A percentile compares a stretch with the other conserved stretches of the same genome.
Evolutionary conservation across 2,797 vertebrate genomes (phyloP).

Genomic region (Oreochromis grahami): DNA sequence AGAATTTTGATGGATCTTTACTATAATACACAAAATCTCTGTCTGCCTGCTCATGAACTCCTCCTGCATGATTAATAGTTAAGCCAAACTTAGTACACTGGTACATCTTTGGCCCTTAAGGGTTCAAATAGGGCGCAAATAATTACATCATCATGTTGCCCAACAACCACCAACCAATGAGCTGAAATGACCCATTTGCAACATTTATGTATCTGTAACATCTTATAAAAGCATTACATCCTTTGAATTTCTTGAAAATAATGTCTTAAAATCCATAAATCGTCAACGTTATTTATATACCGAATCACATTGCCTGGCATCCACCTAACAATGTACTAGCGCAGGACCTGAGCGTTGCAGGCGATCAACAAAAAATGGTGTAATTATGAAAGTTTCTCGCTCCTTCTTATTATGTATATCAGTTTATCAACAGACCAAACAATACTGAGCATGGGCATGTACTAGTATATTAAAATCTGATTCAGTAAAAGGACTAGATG

Average conservation of each 20-base stretch:
- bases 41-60: not conserved
- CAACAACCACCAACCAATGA: not conserved
- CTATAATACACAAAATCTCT: not conserved
- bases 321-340: not conserved
- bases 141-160: not conserved
- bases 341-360: not conserved
- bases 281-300: not conserved
- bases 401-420: not conserved
- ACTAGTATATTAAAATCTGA: not conserved
- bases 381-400: not conserved
- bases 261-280: not conserved
- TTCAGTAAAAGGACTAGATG: not conserved
- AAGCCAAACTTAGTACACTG: not conserved
- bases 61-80: not conserved
- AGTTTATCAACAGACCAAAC: not conserved
- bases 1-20: not conserved
- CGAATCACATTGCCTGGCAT: not conserved
- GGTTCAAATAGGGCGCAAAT: not conserved
- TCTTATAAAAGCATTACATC: fast-evolving
- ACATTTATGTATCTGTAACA: not conserved
- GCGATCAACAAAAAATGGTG: not conserved
- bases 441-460: not conserved
- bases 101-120: not conserved
- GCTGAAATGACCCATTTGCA: not conserved
- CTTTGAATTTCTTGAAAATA: not conserved